Conservation (phyloP, 2,797 vertebrate genomes). For the Paedocypris micromegethes region DNA sequence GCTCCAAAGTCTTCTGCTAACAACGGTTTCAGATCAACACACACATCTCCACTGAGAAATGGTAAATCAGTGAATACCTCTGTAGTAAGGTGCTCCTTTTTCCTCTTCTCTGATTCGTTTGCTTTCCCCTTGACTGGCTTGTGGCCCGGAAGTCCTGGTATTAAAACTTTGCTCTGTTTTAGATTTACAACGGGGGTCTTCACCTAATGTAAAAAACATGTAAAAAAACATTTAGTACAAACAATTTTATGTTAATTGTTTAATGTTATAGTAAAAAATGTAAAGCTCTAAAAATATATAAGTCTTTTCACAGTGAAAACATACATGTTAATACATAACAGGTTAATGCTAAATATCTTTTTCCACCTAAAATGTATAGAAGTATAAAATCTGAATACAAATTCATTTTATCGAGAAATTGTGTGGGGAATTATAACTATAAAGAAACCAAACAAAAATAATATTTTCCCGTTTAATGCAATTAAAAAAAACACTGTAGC, state of each 20-base stretch:
- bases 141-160: slow-evolving; percentile 90
- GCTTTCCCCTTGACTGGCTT: slow-evolving; percentile 66
- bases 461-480: no score
- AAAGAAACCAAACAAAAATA: no score
- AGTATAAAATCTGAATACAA: no score
- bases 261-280: neutral
- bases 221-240: neutral
- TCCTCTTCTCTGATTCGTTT: slow-evolving; percentile 77
- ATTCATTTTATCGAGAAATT: no score
- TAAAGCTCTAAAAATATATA: no score
- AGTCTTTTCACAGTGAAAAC: no score
- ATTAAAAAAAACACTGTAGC: no score
- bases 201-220: slow-evolving; percentile 65
- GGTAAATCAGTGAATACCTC: slow-evolving; percentile 67
- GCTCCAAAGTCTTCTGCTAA: slow-evolving; percentile 69
- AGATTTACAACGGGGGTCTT: slow-evolving; percentile 83
- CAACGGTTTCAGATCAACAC: no score
- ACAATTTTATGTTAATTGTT: neutral
- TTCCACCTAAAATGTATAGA: no score
- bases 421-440: no score
- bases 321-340: no score
- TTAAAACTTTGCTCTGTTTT: slow-evolving; percentile 81
- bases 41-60: slow-evolving; percentile 66
- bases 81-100: slow-evolving; percentile 65
- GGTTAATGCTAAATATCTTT: no score